Evolutionary conservation across 2,888 invertebrate genomes (phyloP), one percentile per base, ranked within the genome.

Genomic region (Rhamphomyia laevipes): DNA sequence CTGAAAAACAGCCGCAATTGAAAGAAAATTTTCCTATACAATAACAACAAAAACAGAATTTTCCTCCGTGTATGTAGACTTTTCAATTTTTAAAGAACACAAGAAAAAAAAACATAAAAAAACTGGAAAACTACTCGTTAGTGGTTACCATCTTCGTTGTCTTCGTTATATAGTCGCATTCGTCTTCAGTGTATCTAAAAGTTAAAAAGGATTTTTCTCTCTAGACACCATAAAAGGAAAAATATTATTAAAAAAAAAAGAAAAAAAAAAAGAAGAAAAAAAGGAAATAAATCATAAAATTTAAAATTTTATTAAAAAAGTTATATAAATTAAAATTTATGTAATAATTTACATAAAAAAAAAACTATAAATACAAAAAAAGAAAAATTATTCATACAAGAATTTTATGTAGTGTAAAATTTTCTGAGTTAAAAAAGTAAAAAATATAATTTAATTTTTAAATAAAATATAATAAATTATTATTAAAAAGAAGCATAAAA

Each of bases 401-500:
- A 5, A 4, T 27, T 48, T 43, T 49, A 43, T 37, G 38, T 49
- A 45, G 12, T 13, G 15, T 41, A 33, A 46, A 49, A 43, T 30
- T 43, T 33, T 18, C 18, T 45, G 31, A 13, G 10, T n/a, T 35
- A 43, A 33, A 40, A 31, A n/a, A 50, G n/a, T n/a, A 50, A 45
- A 43, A 47, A 48, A 51, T 45, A 43, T 21, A 13, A 45, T 11
- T 47, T 40, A 35, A 47, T 42, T 42, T 33, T 23, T 35, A 42
- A 42, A 6, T 13, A 35, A 35, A n/a, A 35, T 35, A n/a, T 5
- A n/a, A 35, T n/a, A n/a, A 35, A n/a, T 11, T 30, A 11, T 30
- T 11, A 35, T 27, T 27, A n/a, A 35, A n/a, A 35, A n/a, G 2
- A 35, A 53, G 51, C 50, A 51, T 66, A 66, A 66, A 66, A 67